These are phyloP conservation scores for Manis crassicaudata DNA, from an alignment of 2,797 vertebrate genomes.

Conservation along the genomic window DNA sequence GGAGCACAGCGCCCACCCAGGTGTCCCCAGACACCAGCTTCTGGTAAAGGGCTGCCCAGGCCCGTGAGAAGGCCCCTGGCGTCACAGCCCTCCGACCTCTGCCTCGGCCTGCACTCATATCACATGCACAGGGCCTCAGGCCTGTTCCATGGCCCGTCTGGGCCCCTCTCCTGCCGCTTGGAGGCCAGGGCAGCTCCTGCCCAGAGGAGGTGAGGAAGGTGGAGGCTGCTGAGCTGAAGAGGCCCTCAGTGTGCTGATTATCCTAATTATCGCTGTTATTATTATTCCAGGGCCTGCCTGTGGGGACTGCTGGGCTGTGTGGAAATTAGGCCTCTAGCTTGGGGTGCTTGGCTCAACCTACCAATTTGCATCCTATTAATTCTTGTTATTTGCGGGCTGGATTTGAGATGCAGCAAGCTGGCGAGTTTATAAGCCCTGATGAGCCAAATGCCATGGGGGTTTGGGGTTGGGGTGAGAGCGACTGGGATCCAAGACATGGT, in stretches of 20 bases:
- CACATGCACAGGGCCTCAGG: background rate
- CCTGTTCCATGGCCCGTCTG: background rate
- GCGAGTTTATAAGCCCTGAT: no score
- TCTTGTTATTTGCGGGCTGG: fast-evolving
- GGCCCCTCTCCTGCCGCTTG: background rate
- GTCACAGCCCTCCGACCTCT: background rate
- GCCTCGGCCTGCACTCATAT: fast-evolving
- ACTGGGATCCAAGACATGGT: background rate
- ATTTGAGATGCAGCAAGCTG: fast-evolving
- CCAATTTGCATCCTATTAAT: background rate
- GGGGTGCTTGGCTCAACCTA: background rate
- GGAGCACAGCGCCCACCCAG: no score
- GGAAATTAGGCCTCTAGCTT: background rate
- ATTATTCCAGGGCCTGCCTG: background rate
- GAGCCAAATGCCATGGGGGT: no score
- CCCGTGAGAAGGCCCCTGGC: background rate
- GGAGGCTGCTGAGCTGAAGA: fast-evolving
- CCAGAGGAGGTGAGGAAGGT: no score
- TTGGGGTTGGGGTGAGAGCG: background rate
- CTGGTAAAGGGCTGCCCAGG: background rate
- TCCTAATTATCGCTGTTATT: fast-evolving
- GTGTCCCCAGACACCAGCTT: background rate
- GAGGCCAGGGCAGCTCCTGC: background rate
- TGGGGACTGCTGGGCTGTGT: background rate
- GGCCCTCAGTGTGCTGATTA: fast-evolving